Conservation (phyloP, 2,888 invertebrate species). For the Nomada hirtipes region DNA sequence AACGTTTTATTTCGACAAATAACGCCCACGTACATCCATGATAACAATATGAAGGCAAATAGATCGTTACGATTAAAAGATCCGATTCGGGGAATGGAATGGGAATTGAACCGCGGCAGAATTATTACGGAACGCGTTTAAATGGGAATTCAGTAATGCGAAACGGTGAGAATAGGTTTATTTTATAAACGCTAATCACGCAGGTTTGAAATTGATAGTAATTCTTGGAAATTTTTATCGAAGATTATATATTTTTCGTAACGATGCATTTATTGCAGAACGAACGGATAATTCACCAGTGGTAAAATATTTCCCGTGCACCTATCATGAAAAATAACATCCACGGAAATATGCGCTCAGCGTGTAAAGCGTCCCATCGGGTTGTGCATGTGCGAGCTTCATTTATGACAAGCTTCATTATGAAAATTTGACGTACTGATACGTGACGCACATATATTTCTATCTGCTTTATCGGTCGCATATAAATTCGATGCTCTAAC, state of each 20-base stretch:
- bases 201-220: no score
- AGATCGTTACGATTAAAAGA: constrained; percentile 36
- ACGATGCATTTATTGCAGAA: neutral
- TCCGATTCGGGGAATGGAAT: constrained; percentile 13
- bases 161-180: neutral
- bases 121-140: neutral
- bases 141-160: no score
- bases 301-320: neutral
- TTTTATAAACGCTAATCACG: neutral
- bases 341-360: neutral
- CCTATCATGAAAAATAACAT: constrained; percentile 19
- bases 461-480: constrained; percentile 46
- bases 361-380: constrained; percentile 20
- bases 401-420: constrained; percentile 48
- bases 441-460: constrained; percentile 51
- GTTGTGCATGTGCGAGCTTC: constrained; percentile 8
- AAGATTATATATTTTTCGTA: neutral
- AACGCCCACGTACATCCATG: constrained; percentile 15
- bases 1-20: constrained; percentile 47
- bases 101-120: constrained; percentile 2
- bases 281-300: neutral
- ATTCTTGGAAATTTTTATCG: neutral
- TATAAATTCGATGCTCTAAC: constrained; percentile 49
- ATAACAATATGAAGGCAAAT: constrained; percentile 30
- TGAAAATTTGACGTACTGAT: constrained; percentile 51